Percentiles rank a stretch among this genome's conserved stretches.
Evolutionary conservation across 1,140 invertebrate species (phyloP).

Genomic region (Sinella curviseta): DNA sequence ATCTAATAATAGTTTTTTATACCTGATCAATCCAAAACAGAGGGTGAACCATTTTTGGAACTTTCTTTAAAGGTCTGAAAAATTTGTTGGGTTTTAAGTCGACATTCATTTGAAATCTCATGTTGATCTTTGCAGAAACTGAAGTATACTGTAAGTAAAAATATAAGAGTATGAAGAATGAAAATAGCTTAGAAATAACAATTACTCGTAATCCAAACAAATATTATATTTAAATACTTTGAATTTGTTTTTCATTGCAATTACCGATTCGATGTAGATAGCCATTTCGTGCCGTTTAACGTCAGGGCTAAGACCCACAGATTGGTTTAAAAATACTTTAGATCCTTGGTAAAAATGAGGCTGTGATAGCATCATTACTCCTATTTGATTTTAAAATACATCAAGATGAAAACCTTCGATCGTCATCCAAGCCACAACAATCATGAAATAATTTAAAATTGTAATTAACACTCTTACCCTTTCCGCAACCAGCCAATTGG

Average conservation of each 20-base stretch:
- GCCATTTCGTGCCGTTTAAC: constrained; percentile 35
- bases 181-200: too few relatives aligned
- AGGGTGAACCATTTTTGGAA: constrained; percentile 23
- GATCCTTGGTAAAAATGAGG: constrained; percentile 40
- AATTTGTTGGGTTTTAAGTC: constrained; percentile 22
- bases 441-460: too few relatives aligned
- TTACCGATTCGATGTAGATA: constrained; percentile 37
- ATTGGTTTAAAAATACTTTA: not conserved
- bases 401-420: not conserved
- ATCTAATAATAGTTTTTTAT: not conserved
- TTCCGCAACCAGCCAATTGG: constrained; percentile 21
- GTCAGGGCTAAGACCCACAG: constrained; percentile 32
- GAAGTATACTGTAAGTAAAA: not conserved
- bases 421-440: too few relatives aligned
- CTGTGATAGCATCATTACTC: constrained; percentile 24
- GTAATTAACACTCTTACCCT: too few relatives aligned
- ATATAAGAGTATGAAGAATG: too few relatives aligned
- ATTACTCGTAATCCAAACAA: too few relatives aligned
- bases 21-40: constrained; percentile 39
- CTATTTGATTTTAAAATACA: not conserved
- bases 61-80: constrained; percentile 27
- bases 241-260: too few relatives aligned
- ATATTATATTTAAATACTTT: too few relatives aligned
- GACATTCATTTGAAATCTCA: constrained; percentile 39
- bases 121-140: not conserved